Percentiles rank a stretch among this genome's conserved stretches.
phyloP scores from a whole-genome alignment of 2,797 vertebrate genomes.

The Microctenopoma stevenorrisi region DNA sequence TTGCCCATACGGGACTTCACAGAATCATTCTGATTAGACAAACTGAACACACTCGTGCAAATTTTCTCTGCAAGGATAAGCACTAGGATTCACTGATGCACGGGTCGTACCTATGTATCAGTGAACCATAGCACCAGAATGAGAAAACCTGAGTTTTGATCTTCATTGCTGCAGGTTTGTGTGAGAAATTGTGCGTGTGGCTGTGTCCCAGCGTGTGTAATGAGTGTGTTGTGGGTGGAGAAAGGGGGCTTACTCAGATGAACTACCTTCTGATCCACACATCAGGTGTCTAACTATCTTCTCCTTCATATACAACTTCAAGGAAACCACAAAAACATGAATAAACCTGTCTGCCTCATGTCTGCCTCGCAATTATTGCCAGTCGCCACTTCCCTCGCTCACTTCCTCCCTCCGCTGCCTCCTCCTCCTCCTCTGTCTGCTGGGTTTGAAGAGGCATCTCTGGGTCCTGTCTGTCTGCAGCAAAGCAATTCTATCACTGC shows the following conservation, averaged over 20 bases:
- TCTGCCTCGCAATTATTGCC: conserved; percentile 39
- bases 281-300: conserved; percentile 63
- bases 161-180: conserved; percentile 30
- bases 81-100: conserved; percentile 17
- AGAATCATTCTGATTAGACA: conserved; percentile 28
- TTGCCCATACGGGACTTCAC: conserved; percentile 3
- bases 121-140: conserved; percentile 32
- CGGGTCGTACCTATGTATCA: conserved; percentile 31
- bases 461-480: conserved; percentile 69
- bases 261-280: conserved; percentile 64
- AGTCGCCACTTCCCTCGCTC: conserved; percentile 19
- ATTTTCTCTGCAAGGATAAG: conserved; percentile 33
- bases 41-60: conserved; percentile 30
- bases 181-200: conserved; percentile 58
- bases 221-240: conserved; percentile 72
- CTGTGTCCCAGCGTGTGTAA: conserved; percentile 63
- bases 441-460: conserved; percentile 33
- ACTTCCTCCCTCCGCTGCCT: background rate
- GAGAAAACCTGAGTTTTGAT: conserved; percentile 39
- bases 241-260: conserved; percentile 65
- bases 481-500: conserved; percentile 55
- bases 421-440: conserved; percentile 22
- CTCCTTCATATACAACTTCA: conserved; percentile 53
- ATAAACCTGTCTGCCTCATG: conserved; percentile 57
- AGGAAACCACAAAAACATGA: conserved; percentile 64